These are phyloP conservation scores for Noctua janthina DNA, from an alignment of 2,888 invertebrate genomes.

Conservation along the genomic window DNA sequence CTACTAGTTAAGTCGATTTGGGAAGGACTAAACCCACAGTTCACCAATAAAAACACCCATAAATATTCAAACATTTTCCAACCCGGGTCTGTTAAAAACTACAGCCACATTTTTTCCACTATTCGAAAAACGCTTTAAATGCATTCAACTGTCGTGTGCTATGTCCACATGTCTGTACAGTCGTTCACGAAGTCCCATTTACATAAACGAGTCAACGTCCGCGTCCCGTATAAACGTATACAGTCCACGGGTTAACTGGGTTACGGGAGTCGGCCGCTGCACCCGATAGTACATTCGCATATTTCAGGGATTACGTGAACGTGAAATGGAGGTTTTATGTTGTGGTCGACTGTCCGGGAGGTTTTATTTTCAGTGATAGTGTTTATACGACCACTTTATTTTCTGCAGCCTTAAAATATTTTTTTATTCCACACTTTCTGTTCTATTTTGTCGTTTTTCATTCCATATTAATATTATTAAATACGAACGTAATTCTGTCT, in stretches of 20 bases:
- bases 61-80: not conserved
- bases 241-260: constrained; percentile 64
- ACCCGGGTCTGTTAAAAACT: not conserved
- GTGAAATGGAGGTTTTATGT: constrained; percentile 21
- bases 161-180: constrained; percentile 22
- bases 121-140: constrained; percentile 18
- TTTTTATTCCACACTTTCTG: not conserved
- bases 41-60: not conserved
- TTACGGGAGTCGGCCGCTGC: constrained; percentile 57
- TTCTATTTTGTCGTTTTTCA: not conserved
- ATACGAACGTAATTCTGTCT: not conserved
- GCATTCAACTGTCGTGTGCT: constrained; percentile 15
- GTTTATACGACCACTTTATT: not conserved
- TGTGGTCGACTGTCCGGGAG: not conserved
- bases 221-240: constrained; percentile 56
- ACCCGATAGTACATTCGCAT: constrained; percentile 47
- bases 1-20: not conserved
- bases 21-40: not conserved
- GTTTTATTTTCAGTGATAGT: not conserved
- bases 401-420: not conserved
- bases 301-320: constrained; percentile 45
- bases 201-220: constrained; percentile 56
- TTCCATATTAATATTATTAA: not conserved
- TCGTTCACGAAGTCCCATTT: constrained; percentile 48
- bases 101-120: not conserved